Evolutionary conservation across 2,113 vertebrate species (phyloP).

Genomic region (Rallus limicola): DNA sequence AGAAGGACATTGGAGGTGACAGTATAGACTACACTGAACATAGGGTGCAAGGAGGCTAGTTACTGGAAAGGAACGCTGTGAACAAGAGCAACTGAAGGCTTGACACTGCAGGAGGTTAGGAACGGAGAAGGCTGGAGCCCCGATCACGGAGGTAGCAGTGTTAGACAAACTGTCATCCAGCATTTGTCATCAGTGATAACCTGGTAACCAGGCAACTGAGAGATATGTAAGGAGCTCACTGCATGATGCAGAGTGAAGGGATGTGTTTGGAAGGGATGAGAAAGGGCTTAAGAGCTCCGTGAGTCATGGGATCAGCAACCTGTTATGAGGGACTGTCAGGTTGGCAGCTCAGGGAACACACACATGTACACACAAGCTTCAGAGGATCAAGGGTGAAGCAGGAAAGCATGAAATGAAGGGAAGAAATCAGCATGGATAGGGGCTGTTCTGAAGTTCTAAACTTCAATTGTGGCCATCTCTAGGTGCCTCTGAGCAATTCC

Average conservation of each 20-base stretch:
- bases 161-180: slow-evolving; percentile 35
- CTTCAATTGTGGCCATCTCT: neutral
- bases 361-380: neutral
- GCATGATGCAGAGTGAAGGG: neutral
- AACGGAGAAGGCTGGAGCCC: neutral
- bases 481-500: neutral
- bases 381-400: neutral
- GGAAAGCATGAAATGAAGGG: neutral
- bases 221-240: slow-evolving; percentile 51
- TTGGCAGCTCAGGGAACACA: neutral
- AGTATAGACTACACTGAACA: neutral
- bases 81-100: slow-evolving; percentile 6
- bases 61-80: neutral
- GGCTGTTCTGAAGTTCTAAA: neutral
- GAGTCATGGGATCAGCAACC: slow-evolving; percentile 21
- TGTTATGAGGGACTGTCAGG: neutral
- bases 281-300: slow-evolving; percentile 20
- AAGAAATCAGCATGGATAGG: neutral
- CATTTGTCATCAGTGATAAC: slow-evolving; percentile 58
- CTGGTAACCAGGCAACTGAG: slow-evolving; percentile 75
- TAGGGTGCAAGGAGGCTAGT: neutral
- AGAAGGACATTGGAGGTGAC: neutral
- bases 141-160: neutral
- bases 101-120: neutral
- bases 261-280: slow-evolving; percentile 34